These are phyloP conservation scores for Drosophila monieri DNA, from an alignment of 2,888 invertebrate species.

Conservation along the genomic window DNA sequence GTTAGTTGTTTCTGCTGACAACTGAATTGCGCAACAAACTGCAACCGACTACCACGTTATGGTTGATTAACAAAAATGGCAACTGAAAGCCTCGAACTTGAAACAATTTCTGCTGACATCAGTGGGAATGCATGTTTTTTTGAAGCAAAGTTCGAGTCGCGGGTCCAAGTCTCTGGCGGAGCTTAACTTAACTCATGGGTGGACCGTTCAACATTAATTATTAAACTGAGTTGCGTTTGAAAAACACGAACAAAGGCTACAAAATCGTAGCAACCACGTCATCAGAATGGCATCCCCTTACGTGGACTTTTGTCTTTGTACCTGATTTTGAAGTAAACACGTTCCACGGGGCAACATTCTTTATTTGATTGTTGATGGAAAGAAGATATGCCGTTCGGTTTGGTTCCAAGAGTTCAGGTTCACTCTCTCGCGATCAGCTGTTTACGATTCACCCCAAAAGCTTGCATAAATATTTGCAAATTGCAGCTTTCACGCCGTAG, in stretches of 20 bases:
- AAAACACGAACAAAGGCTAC: conserved; percentile 8
- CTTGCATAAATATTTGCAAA: conserved; percentile 29
- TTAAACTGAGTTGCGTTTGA: neutral
- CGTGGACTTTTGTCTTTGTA: conserved; percentile 22
- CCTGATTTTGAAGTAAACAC: neutral
- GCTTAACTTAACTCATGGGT: conserved; percentile 11
- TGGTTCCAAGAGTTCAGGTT: conserved; percentile 7
- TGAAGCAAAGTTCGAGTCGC: conserved; percentile 2
- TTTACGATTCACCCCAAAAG: neutral
- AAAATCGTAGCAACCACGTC: conserved; percentile 23
- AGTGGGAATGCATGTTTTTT: neutral
- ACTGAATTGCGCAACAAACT: conserved; percentile 37
- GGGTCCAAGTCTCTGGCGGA: neutral
- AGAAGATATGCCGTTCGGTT: conserved; percentile 4
- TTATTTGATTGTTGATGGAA: neutral
- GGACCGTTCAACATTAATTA: conserved; percentile 25
- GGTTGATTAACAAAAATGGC: conserved; percentile 26
- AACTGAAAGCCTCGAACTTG: conserved; percentile 32
- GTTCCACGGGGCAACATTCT: neutral
- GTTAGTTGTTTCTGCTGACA: conserved; percentile 12
- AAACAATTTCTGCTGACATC: conserved; percentile 11
- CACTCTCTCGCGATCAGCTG: conserved; percentile 6
- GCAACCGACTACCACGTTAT: conserved; percentile 20
- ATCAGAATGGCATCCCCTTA: conserved; percentile 17
- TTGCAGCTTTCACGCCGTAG: conserved; percentile 9